These are phyloP conservation scores for Hypothenemus hampei DNA, from an alignment of 1,140 invertebrate genomes.

Conservation along the genomic window DNA sequence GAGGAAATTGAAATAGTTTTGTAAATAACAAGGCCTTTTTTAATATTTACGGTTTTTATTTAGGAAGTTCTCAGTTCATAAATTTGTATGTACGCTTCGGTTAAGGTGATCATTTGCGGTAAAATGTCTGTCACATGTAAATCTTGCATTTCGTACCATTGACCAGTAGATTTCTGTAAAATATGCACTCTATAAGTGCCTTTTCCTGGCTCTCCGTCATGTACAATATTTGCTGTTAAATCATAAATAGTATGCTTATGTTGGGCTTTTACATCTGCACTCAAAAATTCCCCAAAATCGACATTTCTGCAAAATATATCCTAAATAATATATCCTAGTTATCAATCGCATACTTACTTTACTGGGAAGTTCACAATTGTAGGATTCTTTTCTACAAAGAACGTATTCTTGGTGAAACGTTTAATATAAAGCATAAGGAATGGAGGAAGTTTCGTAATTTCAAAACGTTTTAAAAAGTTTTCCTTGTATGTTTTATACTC, in stretches of 20 bases:
- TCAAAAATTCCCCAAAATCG: conserved; percentile 94
- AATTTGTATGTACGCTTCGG: conserved; percentile 96
- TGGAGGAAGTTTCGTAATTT: conserved; percentile 91
- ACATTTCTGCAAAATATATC: conserved; percentile 68
- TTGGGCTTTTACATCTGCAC: conserved; percentile 72
- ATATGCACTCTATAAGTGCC: conserved; percentile 95
- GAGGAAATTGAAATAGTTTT: too few species aligned
- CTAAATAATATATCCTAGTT: not conserved
- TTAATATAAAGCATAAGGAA: conserved; percentile 97
- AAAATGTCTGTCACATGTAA: conserved; percentile 96
- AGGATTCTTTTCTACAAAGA: conserved; percentile 98
- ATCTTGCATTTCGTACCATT: conserved; percentile 97
- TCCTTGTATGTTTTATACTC: conserved; percentile 99
- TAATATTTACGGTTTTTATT: not conserved
- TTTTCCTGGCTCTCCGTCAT: conserved; percentile 92
- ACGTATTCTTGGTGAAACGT: conserved; percentile 98
- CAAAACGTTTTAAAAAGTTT: conserved; percentile 95
- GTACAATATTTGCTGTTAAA: conserved; percentile 95
- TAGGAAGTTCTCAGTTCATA: conserved; percentile 53
- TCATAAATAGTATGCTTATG: conserved; percentile 87
- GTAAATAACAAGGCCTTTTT: too few species aligned
- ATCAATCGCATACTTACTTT: conserved; percentile 64
- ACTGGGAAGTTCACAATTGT: conserved; percentile 99
- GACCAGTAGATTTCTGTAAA: conserved; percentile 84
- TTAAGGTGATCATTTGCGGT: conserved; percentile 98